Evolutionary conservation across 2,113 vertebrate species (phyloP), one percentile per base, ranked within the genome.

Genomic region (Piliocolobus tephrosceles): DNA sequence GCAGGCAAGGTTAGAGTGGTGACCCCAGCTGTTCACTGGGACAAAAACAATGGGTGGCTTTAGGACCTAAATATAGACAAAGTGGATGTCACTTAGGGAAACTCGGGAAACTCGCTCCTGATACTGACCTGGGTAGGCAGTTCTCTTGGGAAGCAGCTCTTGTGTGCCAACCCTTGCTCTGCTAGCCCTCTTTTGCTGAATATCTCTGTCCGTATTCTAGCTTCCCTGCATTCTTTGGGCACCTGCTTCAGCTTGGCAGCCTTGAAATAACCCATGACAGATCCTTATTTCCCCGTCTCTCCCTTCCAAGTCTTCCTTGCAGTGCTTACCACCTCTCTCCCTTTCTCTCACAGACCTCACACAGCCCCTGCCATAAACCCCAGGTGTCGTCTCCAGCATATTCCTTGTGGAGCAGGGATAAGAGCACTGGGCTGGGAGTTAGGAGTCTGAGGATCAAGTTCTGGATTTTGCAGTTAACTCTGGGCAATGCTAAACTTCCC

Each of bases 11-110:
- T 79, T 92, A 94, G 83, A 84, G 70, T 78, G 72, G 80, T 84
- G 76, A 91, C 93, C 90, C 61, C 10, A 3, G 12, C 35, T 8
- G 50, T 84, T 75, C 40, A 58, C 45, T 0, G 22, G 92, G 94
- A 94, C 84, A 94, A 90, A 94, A 96, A 97, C 97, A 98, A 94
- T 97, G 94, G 80, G 70, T 95, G 78, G 87, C 84, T 91, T 50
- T 43, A 43, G 84, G 66, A 92, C 50, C 94, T 96, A 97, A 98
- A 95, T 97, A 95, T 88, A 96, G 84, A 75, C 16, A 4, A 6
- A 3, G 2, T 73, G 52, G 7, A 38, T 97, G 66, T 96, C 94
- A 88, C 52, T 91, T 58, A 50, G 94, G 87, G 79, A 93, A 96
- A 55, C 38, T 14, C 30, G 45, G 87, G 79, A 93, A 96, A 55